Conservation (phyloP, 2,113 vertebrate genomes). For the Hucho hucho region DNA sequence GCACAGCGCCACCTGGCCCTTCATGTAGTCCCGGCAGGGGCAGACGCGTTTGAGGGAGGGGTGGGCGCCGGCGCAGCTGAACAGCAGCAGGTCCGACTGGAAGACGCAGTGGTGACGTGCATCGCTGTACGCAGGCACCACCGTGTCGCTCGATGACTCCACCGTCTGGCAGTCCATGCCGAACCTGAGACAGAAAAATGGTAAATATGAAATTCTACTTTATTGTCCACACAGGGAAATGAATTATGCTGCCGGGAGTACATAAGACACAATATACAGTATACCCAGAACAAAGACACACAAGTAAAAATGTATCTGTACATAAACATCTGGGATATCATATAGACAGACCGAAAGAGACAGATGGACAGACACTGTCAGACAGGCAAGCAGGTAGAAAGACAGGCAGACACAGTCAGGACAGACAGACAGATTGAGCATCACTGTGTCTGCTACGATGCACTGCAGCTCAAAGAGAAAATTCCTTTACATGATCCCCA, state of each 20-base stretch:
- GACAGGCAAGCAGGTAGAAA: no score
- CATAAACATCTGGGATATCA: not conserved
- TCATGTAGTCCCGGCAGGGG: conserved; percentile 97
- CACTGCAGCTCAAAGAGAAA: no score
- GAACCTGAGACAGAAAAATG: conserved; percentile 68
- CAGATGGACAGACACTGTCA: not conserved
- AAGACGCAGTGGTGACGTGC: conserved; percentile 87
- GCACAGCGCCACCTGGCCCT: conserved; percentile 97
- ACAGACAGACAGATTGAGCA: no score
- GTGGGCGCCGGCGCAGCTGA: conserved; percentile 95
- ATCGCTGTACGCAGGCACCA: conserved; percentile 87
- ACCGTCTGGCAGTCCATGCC: conserved; percentile 85
- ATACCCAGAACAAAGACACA: not conserved
- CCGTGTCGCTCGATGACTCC: conserved; percentile 86
- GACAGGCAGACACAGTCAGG: no score
- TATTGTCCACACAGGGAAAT: not conserved
- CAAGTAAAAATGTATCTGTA: not conserved
- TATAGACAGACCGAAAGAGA: not conserved
- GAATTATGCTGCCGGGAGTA: not conserved
- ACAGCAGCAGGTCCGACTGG: conserved; percentile 92
- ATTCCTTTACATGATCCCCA: no score
- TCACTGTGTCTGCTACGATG: no score
- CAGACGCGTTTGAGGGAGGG: conserved; percentile 83
- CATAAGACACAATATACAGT: not conserved
- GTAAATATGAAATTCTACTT: not conserved